phyloP scores from a whole-genome alignment of 2,888 invertebrate species.

The Argynnis bischoffii region DNA sequence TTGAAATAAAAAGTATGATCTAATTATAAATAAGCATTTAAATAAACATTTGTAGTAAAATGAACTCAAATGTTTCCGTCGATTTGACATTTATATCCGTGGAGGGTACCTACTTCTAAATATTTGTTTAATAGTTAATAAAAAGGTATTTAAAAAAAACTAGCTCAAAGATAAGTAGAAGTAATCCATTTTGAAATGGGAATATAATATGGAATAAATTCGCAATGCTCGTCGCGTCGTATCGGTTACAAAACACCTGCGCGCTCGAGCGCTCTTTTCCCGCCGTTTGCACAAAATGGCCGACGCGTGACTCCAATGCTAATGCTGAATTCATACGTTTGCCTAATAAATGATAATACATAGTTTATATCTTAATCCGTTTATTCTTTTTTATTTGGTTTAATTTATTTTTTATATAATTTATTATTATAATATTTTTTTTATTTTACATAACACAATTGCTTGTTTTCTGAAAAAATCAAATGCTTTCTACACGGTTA shows the following conservation, averaged over 20 bases:
- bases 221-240: slow-evolving; percentile 46
- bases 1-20: too few species aligned
- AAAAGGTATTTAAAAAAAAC: neutral
- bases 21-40: too few species aligned
- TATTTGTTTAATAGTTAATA: neutral
- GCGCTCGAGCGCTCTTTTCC: slow-evolving; percentile 63
- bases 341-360: slow-evolving; percentile 11
- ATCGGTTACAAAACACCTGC: slow-evolving; percentile 64
- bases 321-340: slow-evolving; percentile 39
- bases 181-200: slow-evolving; percentile 41
- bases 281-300: slow-evolving; percentile 75
- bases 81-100: too few species aligned
- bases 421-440: neutral
- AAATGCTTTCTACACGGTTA: neutral
- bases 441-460: neutral
- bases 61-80: too few species aligned
- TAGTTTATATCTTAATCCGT: neutral
- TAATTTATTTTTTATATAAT: neutral
- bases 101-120: too few species aligned
- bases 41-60: too few species aligned
- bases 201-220: slow-evolving; percentile 32
- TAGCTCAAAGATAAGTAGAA: neutral
- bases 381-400: neutral
- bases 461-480: neutral
- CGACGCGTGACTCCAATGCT: slow-evolving; percentile 65